Evolutionary conservation across 2,888 invertebrate genomes (phyloP), one percentile per base, ranked within the genome.

Genomic region (Mamestra brassicae): DNA sequence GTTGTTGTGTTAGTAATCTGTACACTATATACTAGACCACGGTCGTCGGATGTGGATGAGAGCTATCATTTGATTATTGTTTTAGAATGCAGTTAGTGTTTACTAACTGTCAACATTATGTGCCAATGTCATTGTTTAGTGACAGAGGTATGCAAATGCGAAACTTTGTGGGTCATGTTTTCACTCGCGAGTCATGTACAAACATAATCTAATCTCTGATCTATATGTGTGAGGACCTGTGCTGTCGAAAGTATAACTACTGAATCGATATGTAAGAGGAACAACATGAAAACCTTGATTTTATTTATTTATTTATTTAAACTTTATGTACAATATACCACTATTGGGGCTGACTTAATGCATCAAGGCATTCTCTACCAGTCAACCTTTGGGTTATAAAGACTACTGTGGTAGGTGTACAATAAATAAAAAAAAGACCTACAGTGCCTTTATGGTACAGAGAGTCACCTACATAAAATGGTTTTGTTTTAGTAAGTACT

Each of bases 71-170:
- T 75, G 65, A 65, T 57, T 66, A 47, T 72, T 87, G 79, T 76
- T 77, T 68, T 72, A 76, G 75, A 70, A 80, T 74, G 42, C 70
- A 85, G 67, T 71, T 80, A 80, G 67, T 85, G 75, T 76, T 76
- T 76, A 76, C 74, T 52, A 74, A 80, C 26, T 62, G 6, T 17
- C 26, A 17, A 36, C 15, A 50, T 34, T 34, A 54, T 13, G 3
- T 55, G 50, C 45, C 26, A 38, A 60, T 78, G 45, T 71, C 42
- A 74, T 74, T 76, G 80, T 80, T 71, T 38, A 36, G 42, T 36
- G 50, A 74, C 15, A 45, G 15, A 60, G 15, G 36, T 17, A 54
- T 34, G n/a, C 47, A 11, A 17, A 47, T 13, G 36, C 45, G 34
- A 71, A 34, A 71, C 60, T 52, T 26, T 11, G n/a, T 47, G 17